phyloP scores from a whole-genome alignment of 2,888 invertebrate genomes.

The Lasioglossum figueresi region DNA sequence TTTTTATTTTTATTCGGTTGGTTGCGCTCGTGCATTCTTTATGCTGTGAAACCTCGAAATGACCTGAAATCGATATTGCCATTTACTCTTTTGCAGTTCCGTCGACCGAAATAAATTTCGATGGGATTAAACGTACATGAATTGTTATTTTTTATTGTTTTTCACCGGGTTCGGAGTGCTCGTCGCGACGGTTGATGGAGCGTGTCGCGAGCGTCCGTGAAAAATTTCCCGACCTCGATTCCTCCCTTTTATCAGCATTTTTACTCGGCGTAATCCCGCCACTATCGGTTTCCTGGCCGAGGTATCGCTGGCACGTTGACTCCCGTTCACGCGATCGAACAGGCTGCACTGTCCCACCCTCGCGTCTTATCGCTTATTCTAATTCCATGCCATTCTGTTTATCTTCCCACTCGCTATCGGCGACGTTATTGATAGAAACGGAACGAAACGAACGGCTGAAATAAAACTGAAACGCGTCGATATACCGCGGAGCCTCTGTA shows the following conservation, averaged over 20 bases:
- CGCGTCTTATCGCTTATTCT: slow-evolving; percentile 40
- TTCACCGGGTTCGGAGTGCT: background rate
- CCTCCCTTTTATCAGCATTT: background rate
- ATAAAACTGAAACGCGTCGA: background rate
- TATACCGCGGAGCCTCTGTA: background rate
- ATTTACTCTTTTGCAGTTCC: background rate
- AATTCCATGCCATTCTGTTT: slow-evolving; percentile 31
- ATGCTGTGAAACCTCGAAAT: background rate
- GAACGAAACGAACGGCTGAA: background rate
- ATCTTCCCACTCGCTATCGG: background rate
- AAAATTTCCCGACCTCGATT: background rate
- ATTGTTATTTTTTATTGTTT: background rate
- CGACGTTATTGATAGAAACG: background rate
- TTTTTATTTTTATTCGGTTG: background rate
- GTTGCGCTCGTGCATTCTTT: background rate
- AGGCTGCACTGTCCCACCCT: slow-evolving; percentile 1
- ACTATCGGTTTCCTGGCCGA: slow-evolving; percentile 47
- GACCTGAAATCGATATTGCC: background rate
- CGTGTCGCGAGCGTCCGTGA: background rate
- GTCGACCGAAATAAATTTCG: background rate
- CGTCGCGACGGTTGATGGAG: background rate
- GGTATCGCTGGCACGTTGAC: slow-evolving; percentile 48
- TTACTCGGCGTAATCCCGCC: slow-evolving; percentile 26
- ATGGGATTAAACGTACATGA: background rate
- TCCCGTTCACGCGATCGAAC: slow-evolving; percentile 44